Percentiles rank a stretch among this genome's conserved stretches.
phyloP scores from a whole-genome alignment of 1,140 invertebrate genomes.

The Zaprionus nigranus region DNA sequence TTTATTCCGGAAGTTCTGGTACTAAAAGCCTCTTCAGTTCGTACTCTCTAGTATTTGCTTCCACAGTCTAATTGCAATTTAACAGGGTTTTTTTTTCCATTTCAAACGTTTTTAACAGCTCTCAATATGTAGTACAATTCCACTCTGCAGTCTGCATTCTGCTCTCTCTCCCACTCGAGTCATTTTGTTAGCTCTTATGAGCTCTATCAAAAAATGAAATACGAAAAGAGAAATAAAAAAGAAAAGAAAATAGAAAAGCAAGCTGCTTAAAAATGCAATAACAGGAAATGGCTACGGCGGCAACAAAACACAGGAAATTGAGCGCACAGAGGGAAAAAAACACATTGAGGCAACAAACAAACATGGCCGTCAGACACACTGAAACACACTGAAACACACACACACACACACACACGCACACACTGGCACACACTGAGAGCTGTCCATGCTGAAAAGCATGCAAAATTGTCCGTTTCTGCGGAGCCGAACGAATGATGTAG shows the following conservation, averaged over 20 bases:
- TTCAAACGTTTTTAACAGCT: conserved; percentile 23
- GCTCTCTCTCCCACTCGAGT: conserved; percentile 4
- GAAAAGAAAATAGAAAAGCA: conserved; percentile 19
- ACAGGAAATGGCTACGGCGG: conserved; percentile 55
- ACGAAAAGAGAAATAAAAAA: background rate
- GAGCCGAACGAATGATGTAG: background rate
- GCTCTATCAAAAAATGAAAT: conserved; percentile 24
- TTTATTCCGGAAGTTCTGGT: conserved; percentile 1
- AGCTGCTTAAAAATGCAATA: conserved; percentile 58
- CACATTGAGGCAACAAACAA: conserved; percentile 45
- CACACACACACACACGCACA: conserved; percentile 19
- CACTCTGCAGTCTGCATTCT: background rate
- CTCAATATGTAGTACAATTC: conserved; percentile 14
- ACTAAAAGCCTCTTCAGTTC: conserved; percentile 8
- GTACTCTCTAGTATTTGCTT: background rate
- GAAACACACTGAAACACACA: conserved; percentile 18
- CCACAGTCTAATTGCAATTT: conserved; percentile 49
- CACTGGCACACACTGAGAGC: background rate
- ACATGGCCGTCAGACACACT: conserved; percentile 46
- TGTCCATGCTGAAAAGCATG: conserved; percentile 40
- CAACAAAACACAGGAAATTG: conserved; percentile 57
- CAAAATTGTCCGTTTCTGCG: conserved; percentile 35
- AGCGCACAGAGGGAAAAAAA: conserved; percentile 39
- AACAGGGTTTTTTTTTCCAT: conserved; percentile 35
- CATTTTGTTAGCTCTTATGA: conserved; percentile 44